Base-by-base conservation (phyloP, 2,888 invertebrate genomes). In the Brenthis ino region DNA sequence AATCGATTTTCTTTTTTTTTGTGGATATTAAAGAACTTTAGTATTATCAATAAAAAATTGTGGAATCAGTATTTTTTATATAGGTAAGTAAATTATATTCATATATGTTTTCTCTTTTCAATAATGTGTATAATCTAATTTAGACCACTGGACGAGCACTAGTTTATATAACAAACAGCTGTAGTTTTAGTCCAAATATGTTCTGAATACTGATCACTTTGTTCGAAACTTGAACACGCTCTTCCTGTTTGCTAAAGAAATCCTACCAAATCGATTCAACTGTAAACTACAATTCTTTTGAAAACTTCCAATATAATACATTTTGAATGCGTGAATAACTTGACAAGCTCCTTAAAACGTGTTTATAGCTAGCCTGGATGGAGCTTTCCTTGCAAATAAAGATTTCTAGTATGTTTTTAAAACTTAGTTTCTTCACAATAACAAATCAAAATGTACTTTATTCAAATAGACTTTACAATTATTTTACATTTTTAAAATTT, bases 221-320 rank as follows among this genome's bases (percentile, higher is more conserved):
- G 43, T 61, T 56, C 56, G 51, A 65, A 69, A 69, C 56, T 58
- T 57, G 50, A 47, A 56, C 61, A 54, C 69, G 63, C 47, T 33
- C 28, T 28, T 51, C 51, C 53, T 66, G 57, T 66, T 65, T 64
- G 48, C 57, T 51, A 20, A 51, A 61, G 61, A 66, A 69, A 66
- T 66, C 69, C 66, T 57, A 58, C 56, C 66, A 66, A 69, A 69
- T 54, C 63, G 57, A 56, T 65, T 63, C 43, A 28, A 24, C 48
- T 48, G 61, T 47, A 55, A 64, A 64, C 55, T 67, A 48, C 63
- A 47, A 69, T 69, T 65, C 69, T 57, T 66, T 6, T 14, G 48
- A 37, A 65, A 57, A 51, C 50, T 37, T 53, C 12, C 51, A 13
- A 28, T 60, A 33, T 16, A 51, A 61, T 61, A 51, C 28, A 53